Percentiles rank a stretch among this genome's conserved stretches.
These are phyloP conservation scores for Pammene fasciana DNA, from an alignment of 2,888 invertebrate genomes.

Conservation along the genomic window DNA sequence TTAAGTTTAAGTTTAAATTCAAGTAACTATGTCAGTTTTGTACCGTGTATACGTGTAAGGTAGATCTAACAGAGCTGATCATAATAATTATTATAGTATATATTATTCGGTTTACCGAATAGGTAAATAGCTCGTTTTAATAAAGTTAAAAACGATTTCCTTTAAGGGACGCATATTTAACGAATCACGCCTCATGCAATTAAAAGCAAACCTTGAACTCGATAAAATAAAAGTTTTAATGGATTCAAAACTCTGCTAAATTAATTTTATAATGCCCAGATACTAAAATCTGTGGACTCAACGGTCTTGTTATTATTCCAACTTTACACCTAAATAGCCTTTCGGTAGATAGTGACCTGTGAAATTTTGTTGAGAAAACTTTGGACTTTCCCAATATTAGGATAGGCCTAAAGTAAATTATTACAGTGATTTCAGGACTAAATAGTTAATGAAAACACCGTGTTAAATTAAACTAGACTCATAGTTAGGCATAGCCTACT, in stretches of 20 bases:
- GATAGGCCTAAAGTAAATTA: constrained; percentile 16
- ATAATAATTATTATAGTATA: not conserved
- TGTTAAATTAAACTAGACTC: not conserved
- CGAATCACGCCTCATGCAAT: not conserved
- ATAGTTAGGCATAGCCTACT: too few relatives aligned
- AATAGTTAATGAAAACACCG: not conserved
- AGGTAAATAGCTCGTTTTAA: not conserved
- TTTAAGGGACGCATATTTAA: not conserved
- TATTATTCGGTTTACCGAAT: not conserved
- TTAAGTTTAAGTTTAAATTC: too few relatives aligned
- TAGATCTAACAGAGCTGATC: too few relatives aligned
- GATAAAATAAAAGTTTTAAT: constrained; percentile 2
- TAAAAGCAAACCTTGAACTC: not conserved
- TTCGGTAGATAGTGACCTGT: constrained; percentile 15
- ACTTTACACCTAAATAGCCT: constrained; percentile 9
- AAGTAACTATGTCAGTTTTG: too few relatives aligned
- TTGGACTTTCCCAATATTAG: constrained; percentile 25
- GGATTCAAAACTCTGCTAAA: not conserved
- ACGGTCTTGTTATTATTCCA: constrained; percentile 14
- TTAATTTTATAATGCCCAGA: not conserved
- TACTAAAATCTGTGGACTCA: not conserved
- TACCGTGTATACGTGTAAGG: too few relatives aligned
- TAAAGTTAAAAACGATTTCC: not conserved
- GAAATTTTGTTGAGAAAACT: constrained; percentile 22
- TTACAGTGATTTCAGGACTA: constrained; percentile 2